These are phyloP conservation scores for Heliothis virescens DNA, from an alignment of 1,140 invertebrate genomes.

Conservation along the genomic window DNA sequence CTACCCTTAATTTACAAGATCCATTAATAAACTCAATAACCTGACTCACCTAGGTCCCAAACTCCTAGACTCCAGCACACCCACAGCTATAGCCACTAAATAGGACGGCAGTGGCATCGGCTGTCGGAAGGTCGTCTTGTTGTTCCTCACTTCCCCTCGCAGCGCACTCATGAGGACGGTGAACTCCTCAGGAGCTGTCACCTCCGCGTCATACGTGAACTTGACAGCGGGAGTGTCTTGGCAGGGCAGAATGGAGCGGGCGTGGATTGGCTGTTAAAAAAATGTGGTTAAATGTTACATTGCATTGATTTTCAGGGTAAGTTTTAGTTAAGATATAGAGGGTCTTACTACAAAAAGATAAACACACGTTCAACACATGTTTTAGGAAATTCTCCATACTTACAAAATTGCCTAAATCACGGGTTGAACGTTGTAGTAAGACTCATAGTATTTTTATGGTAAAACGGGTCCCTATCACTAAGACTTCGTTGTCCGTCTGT, in stretches of 20 bases:
- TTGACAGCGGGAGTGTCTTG: slow-evolving; percentile 98
- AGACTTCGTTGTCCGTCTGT: too few species aligned
- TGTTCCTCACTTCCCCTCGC: slow-evolving; percentile 78
- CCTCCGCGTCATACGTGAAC: slow-evolving; percentile 93
- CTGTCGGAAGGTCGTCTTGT: slow-evolving; percentile 90
- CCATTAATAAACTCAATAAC: too few species aligned
- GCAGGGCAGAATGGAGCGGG: slow-evolving; percentile 95
- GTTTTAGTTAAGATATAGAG: too few species aligned
- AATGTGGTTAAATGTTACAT: not conserved
- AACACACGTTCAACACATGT: too few species aligned
- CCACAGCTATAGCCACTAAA: slow-evolving; percentile 95
- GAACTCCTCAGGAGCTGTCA: slow-evolving; percentile 91
- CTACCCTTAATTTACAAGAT: too few species aligned
- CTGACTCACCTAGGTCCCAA: slow-evolving; percentile 89
- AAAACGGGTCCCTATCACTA: too few species aligned
- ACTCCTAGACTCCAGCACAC: slow-evolving; percentile 91
- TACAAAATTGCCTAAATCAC: too few species aligned
- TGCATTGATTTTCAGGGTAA: too few species aligned
- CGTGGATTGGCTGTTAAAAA: slow-evolving; percentile 92
- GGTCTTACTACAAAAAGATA: too few species aligned
- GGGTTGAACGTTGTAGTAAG: too few species aligned
- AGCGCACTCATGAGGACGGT: slow-evolving; percentile 97
- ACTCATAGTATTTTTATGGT: too few species aligned
- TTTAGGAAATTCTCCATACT: too few species aligned
- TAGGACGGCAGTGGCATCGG: slow-evolving; percentile 92